Evolutionary conservation across 1,140 invertebrate species (phyloP), one percentile per base, ranked within the genome.

Genomic region (Bombus pyrosoma): DNA sequence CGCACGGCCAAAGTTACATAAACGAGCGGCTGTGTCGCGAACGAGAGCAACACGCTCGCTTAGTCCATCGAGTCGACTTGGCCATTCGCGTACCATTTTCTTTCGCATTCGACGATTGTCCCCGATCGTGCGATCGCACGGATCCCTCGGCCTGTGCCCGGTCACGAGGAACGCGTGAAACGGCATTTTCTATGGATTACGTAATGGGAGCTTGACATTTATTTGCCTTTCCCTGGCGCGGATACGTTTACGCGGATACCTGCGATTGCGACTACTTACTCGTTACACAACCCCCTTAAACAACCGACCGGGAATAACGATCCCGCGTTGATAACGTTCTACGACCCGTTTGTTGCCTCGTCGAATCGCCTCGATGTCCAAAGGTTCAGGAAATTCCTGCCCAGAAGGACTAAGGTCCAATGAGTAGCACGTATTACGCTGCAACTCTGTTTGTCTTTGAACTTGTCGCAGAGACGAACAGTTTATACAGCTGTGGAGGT

Each of bases 1-100:
- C 43, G 59, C 59, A 32, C 59, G 69, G 68, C 59, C 57, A 53
- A 81, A 80, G 84, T 89, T 89, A 86, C 85, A 89, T 89, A 89
- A 89, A 86, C 76, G 80, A 64, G 62, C 53, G 74, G 22, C 62
- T 0, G 47, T 53, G 47, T 53, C 0, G 15, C n/a, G 43, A 77
- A 43, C 3, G 8, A 41, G 1, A 12, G 32, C 2, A 53, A 43
- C 10, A 3, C 15, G 25, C 75, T 3, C 59, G 59, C 39, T 28
- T 76, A 28, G 32, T 59, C 75, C 79, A 59, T 39, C 75, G 34
- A 22, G 78, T 74, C 77, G 78, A 75, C 62, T 77, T 66, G 28
- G 41, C 69, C 47, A 34, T 83, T 66, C 64, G 41, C 78, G 59
- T 28, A 72, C 82, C 75, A 72, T 89, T 73, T 81, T 81, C 78